Percentiles rank a stretch among this genome's conserved stretches.
Conservation (phyloP, 2,797 vertebrate genomes). For the Hippoglossus hippoglossus region DNA sequence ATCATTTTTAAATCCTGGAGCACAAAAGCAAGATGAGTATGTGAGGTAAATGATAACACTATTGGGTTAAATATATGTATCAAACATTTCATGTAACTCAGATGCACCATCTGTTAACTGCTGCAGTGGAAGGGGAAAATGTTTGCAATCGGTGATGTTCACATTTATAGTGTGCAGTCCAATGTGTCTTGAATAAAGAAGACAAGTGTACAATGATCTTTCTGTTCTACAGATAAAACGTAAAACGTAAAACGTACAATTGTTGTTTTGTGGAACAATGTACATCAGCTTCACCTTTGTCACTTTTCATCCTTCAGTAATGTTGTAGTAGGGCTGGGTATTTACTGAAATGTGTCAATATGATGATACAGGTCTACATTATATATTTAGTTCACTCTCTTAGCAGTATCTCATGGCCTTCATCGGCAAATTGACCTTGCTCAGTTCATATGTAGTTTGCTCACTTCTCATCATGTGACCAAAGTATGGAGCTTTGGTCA, state of each 20-base stretch:
- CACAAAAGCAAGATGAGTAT: conserved; percentile 39
- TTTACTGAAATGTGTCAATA: not conserved
- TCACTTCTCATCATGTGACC: no score
- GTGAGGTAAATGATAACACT: conserved; percentile 71
- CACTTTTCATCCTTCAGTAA: not conserved
- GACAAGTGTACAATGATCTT: no score
- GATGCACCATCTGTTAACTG: conserved; percentile 19
- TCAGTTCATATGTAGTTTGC: no score
- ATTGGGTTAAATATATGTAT: conserved; percentile 29
- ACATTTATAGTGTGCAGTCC: conserved; percentile 25
- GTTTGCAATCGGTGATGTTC: conserved; percentile 20
- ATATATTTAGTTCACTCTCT: no score
- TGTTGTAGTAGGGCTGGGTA: not conserved
- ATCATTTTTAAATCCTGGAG: conserved; percentile 34
- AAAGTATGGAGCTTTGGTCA: no score
- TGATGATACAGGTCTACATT: no score
- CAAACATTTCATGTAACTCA: conserved; percentile 11
- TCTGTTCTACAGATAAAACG: conserved; percentile 11
- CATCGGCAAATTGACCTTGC: no score
- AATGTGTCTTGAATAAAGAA: not conserved
- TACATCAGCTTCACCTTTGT: not conserved
- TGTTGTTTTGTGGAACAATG: not conserved
- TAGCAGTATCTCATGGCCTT: no score
- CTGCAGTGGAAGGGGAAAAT: not conserved
- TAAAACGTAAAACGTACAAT: conserved; percentile 14